Percentiles rank a stretch among this genome's conserved stretches.
phyloP scores from a whole-genome alignment of 2,797 vertebrate genomes.

The Ceyx erithaca region DNA sequence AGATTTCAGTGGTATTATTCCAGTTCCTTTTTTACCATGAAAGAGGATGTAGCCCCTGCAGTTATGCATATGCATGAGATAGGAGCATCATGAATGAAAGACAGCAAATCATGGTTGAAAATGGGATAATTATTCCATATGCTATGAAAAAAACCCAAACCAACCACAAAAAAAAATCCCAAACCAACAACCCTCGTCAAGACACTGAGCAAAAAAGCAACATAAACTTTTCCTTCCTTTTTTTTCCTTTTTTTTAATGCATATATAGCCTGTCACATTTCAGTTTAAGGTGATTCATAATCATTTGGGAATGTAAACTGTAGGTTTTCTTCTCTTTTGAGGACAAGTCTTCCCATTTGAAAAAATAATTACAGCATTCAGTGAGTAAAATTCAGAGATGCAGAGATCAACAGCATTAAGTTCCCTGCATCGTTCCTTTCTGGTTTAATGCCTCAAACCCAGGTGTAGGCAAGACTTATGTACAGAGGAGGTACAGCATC shows the following conservation, averaged over 20 bases:
- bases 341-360: not conserved
- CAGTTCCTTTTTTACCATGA: not conserved
- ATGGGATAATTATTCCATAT: not conserved
- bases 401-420: not conserved
- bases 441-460: not conserved
- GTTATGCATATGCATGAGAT: constrained; percentile 1
- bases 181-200: not conserved
- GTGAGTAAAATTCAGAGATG: not conserved
- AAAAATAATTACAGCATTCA: constrained; percentile 17
- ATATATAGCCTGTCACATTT: not conserved
- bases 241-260: not conserved
- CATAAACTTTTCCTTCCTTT: not conserved
- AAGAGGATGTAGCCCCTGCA: constrained; percentile 19
- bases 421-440: not conserved
- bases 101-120: constrained; percentile 33
- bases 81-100: constrained; percentile 20
- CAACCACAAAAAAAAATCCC: not conserved
- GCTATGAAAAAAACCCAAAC: not conserved
- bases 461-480: not conserved
- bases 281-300: constrained; percentile 45
- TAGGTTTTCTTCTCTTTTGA: constrained; percentile 25
- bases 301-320: constrained; percentile 26
- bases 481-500: not conserved
- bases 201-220: not conserved
- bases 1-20: not conserved